Percentiles rank a stretch among this genome's conserved stretches.
These are phyloP conservation scores for Timandra comae DNA, from an alignment of 2,888 invertebrate species.

Conservation along the genomic window DNA sequence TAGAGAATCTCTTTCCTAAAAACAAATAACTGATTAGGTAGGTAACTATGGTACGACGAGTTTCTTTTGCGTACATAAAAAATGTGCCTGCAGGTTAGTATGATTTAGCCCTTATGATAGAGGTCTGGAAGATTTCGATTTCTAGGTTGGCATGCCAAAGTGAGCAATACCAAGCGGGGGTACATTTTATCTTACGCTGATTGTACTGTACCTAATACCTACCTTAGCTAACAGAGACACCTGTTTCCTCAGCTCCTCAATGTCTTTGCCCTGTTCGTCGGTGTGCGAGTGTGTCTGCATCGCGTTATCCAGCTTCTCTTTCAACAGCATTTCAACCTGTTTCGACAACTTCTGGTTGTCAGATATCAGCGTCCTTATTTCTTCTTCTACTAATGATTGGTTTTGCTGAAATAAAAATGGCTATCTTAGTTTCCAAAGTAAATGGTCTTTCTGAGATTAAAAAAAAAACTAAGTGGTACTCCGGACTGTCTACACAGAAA, in stretches of 20 bases:
- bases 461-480: too few relatives aligned
- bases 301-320: slow-evolving; percentile 51
- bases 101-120: too few relatives aligned
- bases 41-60: too few relatives aligned
- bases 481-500: too few relatives aligned
- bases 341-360: slow-evolving; percentile 65
- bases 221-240: slow-evolving; percentile 53
- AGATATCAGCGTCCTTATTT: slow-evolving; percentile 54
- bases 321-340: slow-evolving; percentile 55
- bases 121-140: too few relatives aligned
- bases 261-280: slow-evolving; percentile 40
- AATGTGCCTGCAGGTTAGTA: too few relatives aligned
- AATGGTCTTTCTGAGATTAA: too few relatives aligned
- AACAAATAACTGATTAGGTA: too few relatives aligned
- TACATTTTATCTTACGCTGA: not conserved
- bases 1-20: slow-evolving; percentile 80
- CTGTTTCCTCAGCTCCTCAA: slow-evolving; percentile 53
- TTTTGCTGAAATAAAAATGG: slow-evolving; percentile 47
- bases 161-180: not conserved
- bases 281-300: slow-evolving; percentile 31
- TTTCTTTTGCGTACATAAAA: too few relatives aligned
- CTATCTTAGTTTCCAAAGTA: too few relatives aligned
- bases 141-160: too few relatives aligned
- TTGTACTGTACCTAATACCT: too few relatives aligned
- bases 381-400: slow-evolving; percentile 56